phyloP scores from a whole-genome alignment of 2,888 invertebrate genomes.

The Tachina grossa region DNA sequence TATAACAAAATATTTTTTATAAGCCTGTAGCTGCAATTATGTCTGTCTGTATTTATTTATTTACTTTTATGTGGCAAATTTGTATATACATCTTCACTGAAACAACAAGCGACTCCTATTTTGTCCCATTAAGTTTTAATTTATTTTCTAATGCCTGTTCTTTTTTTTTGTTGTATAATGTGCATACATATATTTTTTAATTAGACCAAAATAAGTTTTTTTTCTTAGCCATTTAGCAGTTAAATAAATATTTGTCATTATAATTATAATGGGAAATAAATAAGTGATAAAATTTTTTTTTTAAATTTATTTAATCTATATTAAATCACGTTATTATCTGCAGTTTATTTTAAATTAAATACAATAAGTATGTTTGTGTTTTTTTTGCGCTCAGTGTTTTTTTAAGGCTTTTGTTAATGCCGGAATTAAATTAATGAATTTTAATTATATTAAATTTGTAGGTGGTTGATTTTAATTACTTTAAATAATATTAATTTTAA shows the following conservation, averaged over 20 bases:
- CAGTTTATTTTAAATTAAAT: conserved; percentile 38
- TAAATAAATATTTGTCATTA: neutral
- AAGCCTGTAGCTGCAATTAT: neutral
- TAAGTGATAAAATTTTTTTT: conserved; percentile 15
- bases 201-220: conserved; percentile 28
- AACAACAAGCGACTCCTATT: neutral
- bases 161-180: neutral
- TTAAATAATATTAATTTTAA: conserved; percentile 46
- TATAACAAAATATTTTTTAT: conserved; percentile 21
- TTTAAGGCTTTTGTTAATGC: conserved; percentile 26
- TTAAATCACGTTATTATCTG: conserved; percentile 61
- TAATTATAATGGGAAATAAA: conserved; percentile 3
- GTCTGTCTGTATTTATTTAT: neutral
- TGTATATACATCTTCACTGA: no score
- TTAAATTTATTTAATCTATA: conserved; percentile 57
- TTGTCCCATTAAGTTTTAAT: neutral
- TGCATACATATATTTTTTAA: conserved; percentile 14
- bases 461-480: conserved; percentile 61
- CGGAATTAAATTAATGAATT: conserved; percentile 50
- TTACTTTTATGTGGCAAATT: conserved; percentile 33
- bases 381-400: neutral
- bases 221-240: conserved; percentile 13
- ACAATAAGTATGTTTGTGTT: conserved; percentile 3
- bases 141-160: no score
- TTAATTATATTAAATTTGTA: conserved; percentile 52